phyloP scores from a whole-genome alignment of 2,888 invertebrate genomes.

The Onthophagus sagittarius region DNA sequence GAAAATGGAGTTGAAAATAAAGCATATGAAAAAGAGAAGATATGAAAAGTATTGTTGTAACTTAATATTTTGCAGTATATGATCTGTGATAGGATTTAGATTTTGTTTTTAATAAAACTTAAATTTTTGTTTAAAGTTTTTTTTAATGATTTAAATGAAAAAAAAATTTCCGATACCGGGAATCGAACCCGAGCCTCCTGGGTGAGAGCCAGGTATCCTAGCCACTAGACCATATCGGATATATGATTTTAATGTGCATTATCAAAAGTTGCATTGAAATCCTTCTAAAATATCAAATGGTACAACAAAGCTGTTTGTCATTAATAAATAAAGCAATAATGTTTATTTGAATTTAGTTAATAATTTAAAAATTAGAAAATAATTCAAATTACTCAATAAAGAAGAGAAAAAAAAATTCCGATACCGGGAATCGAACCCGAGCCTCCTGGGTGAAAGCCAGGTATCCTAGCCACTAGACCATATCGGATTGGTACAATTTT shows the following conservation, averaged over 20 bases:
- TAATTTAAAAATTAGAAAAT: no score
- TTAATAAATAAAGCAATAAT: no score
- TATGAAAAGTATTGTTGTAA: background rate
- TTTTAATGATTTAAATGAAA: background rate
- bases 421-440: slow-evolving; percentile 72
- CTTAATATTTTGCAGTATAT: background rate
- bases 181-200: slow-evolving; percentile 73
- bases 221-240: slow-evolving; percentile 65
- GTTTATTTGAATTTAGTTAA: no score
- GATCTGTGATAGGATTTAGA: slow-evolving; percentile 13
- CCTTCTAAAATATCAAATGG: no score
- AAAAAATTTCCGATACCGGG: slow-evolving; percentile 60
- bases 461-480: slow-evolving; percentile 70
- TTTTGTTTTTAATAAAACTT: background rate
- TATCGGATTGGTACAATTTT: slow-evolving; percentile 47
- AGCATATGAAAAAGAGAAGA: slow-evolving; percentile 5
- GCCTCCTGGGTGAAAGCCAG: slow-evolving; percentile 72
- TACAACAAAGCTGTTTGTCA: no score
- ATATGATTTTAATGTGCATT: no score
- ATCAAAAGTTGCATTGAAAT: no score
- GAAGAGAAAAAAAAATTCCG: slow-evolving; percentile 51
- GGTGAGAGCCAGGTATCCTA: slow-evolving; percentile 71
- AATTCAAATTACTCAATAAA: no score
- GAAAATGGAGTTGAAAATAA: slow-evolving; percentile 4
- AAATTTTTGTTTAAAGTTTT: background rate